phyloP scores from a whole-genome alignment of 2,113 vertebrate genomes.

The Oncorhynchus keta region DNA sequence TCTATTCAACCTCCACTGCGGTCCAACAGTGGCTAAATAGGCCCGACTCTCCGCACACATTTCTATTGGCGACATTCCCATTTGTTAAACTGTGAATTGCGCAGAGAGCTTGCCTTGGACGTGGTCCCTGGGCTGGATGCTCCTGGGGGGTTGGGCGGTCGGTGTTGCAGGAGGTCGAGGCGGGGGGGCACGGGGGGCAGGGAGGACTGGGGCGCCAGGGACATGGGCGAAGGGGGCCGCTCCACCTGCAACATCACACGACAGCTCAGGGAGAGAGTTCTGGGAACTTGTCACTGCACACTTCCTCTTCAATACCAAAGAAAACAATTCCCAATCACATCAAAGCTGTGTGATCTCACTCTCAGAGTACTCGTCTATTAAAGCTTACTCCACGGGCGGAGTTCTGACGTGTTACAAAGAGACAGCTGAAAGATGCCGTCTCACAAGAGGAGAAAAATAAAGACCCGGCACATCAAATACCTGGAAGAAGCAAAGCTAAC shows the following conservation, averaged over 20 bases:
- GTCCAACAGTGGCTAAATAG: no score
- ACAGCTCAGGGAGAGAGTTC: background rate
- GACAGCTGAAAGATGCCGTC: background rate
- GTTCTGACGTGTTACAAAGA: background rate
- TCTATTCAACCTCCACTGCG: no score
- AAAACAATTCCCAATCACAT: no score
- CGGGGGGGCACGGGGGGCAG: slow-evolving; percentile 93
- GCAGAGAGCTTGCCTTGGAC: slow-evolving; percentile 79
- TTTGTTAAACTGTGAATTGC: no score
- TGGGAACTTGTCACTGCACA: no score
- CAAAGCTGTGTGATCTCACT: no score
- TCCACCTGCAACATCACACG: slow-evolving; percentile 79
- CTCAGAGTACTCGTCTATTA: no score
- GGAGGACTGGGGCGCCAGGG: slow-evolving; percentile 84
- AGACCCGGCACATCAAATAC: no score
- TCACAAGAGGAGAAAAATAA: background rate
- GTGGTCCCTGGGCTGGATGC: slow-evolving; percentile 83
- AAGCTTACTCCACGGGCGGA: background rate
- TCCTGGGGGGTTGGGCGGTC: slow-evolving; percentile 77
- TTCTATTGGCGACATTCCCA: background rate
- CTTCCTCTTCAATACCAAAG: no score
- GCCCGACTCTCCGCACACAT: no score
- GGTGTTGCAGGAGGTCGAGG: slow-evolving; percentile 88
- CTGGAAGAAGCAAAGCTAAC: background rate
- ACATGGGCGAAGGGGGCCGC: slow-evolving; percentile 91